phyloP scores from a whole-genome alignment of 2,113 vertebrate genomes.

The Chionis minor region DNA sequence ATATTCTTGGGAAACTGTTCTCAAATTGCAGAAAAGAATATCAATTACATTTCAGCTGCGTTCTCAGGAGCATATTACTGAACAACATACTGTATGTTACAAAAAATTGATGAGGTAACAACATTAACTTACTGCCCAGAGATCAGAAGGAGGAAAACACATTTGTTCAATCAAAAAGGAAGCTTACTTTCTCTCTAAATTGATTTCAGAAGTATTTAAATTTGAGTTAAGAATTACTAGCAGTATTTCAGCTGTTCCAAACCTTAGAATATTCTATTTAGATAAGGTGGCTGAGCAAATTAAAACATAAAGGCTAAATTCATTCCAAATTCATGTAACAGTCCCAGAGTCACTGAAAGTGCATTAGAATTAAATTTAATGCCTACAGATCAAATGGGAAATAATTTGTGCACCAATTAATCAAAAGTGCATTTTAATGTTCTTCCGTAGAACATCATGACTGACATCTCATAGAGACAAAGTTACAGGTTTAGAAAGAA shows the following conservation, averaged over 20 bases:
- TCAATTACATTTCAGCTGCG: not conserved
- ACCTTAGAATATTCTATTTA: constrained; percentile 32
- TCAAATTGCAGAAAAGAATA: not conserved
- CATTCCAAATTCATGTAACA: not conserved
- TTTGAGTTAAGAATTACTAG: constrained; percentile 1
- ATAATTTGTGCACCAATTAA: constrained; percentile 42
- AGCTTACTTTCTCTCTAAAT: not conserved
- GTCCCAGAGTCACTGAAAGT: constrained; percentile 15
- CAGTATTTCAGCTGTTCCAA: constrained; percentile 24
- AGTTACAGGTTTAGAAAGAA: not conserved
- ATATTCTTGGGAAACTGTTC: not conserved
- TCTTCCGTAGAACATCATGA: not conserved
- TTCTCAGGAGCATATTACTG: not conserved
- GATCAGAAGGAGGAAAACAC: constrained; percentile 8
- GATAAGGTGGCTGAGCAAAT: constrained; percentile 29
- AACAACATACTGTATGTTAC: not conserved
- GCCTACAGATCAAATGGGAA: constrained; percentile 37
- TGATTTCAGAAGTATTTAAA: constrained; percentile 42
- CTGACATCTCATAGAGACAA: not conserved
- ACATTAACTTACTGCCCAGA: not conserved
- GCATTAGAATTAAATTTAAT: constrained; percentile 30
- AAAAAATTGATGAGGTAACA: not conserved
- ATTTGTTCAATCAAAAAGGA: not conserved
- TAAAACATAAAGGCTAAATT: constrained; percentile 38
- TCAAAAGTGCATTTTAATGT: constrained; percentile 19